These are phyloP conservation scores for Hozukius guyotensis DNA, from an alignment of 2,797 vertebrate species.

Conservation along the genomic window DNA sequence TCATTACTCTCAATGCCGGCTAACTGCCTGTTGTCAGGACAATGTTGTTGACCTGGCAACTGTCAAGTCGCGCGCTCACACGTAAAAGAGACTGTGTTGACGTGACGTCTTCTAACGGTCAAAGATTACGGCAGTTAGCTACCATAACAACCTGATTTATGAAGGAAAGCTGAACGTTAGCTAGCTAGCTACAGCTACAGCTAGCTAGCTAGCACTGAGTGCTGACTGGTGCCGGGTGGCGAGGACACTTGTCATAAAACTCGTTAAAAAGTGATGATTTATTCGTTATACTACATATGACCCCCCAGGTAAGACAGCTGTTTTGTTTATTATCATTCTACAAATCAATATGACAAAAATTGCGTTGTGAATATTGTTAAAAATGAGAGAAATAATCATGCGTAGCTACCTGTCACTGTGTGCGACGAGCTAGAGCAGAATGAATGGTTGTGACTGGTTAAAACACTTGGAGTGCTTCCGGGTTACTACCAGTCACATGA, in stretches of 20 bases:
- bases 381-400: slow-evolving; percentile 30
- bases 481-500: slow-evolving; percentile 70
- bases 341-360: background rate
- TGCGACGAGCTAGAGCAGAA: slow-evolving; percentile 62
- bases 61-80: background rate
- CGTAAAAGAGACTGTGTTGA: background rate
- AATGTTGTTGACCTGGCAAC: background rate
- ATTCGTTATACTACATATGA: background rate
- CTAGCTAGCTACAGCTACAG: slow-evolving; percentile 11
- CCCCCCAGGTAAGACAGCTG: background rate
- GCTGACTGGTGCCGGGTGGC: slow-evolving; percentile 56
- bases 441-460: slow-evolving; percentile 79
- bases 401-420: slow-evolving; percentile 80
- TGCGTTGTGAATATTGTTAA: background rate
- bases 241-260: slow-evolving; percentile 53
- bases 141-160: background rate
- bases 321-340: background rate
- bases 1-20: background rate
- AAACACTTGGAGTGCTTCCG: slow-evolving; percentile 75
- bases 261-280: slow-evolving; percentile 47
- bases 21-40: slow-evolving; percentile 3
- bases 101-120: background rate
- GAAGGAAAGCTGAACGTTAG: slow-evolving; percentile 45
- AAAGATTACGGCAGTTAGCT: background rate
- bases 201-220: slow-evolving; percentile 54